Evolutionary conservation across 2,113 vertebrate genomes (phyloP).

Genomic region (Sander lucioperca): DNA sequence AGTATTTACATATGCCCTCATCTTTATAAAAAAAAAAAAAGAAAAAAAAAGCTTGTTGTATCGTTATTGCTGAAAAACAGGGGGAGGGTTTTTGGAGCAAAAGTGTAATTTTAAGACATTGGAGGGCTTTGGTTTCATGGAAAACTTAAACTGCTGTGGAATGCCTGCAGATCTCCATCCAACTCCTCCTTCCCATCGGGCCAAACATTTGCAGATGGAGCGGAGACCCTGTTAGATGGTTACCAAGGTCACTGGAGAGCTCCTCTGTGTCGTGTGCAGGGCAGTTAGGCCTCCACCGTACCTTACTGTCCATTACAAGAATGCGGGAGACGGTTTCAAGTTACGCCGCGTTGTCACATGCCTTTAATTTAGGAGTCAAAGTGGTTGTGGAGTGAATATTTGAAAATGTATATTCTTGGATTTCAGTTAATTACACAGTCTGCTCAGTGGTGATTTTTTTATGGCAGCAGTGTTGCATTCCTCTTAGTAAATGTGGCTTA

Average conservation of each 20-base stretch:
- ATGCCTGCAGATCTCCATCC: conserved; percentile 74
- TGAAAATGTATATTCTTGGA: conserved; percentile 51
- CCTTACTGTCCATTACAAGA: neutral
- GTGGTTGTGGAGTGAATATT: conserved; percentile 39
- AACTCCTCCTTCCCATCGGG: conserved; percentile 56
- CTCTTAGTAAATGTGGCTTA: conserved; percentile 17
- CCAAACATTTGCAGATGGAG: conserved; percentile 81
- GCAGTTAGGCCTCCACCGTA: neutral
- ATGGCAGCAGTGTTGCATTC: conserved; percentile 38
- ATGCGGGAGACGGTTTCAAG: neutral
- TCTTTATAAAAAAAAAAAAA: conserved; percentile 46
- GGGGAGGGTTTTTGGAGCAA: conserved; percentile 61
- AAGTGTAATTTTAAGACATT: conserved; percentile 81
- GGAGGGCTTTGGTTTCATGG: conserved; percentile 73
- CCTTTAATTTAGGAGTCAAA: conserved; percentile 39
- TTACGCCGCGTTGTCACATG: conserved; percentile 3
- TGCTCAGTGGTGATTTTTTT: conserved; percentile 26
- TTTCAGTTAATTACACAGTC: conserved; percentile 52
- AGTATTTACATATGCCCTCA: conserved; percentile 78
- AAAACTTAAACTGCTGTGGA: conserved; percentile 77
- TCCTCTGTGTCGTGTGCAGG: conserved; percentile 1
- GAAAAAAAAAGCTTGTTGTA: conserved; percentile 31
- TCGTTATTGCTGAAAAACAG: conserved; percentile 58
- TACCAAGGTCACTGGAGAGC: conserved; percentile 67
- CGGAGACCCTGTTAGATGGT: conserved; percentile 63